Evolutionary conservation across 1,140 invertebrate genomes (phyloP).

Genomic region (Euwallacea similis): DNA sequence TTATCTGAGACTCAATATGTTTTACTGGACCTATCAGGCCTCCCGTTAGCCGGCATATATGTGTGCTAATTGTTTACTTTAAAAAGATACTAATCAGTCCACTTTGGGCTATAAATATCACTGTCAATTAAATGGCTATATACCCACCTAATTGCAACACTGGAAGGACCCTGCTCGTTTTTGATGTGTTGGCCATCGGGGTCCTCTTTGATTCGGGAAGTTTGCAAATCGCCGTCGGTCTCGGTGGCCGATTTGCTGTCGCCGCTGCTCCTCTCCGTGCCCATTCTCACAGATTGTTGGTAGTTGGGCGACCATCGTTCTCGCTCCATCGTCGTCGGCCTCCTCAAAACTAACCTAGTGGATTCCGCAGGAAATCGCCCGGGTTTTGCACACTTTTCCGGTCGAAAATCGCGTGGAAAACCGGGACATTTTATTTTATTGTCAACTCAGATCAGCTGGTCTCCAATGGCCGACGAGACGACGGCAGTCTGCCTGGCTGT

Average conservation of each 20-base stretch:
- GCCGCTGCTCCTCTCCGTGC: slow-evolving; percentile 45
- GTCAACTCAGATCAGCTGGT: slow-evolving; percentile 53
- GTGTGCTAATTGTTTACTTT: slow-evolving; percentile 33
- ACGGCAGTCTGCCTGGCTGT: slow-evolving; percentile 31
- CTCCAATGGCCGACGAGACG: slow-evolving; percentile 47
- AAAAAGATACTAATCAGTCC: slow-evolving; percentile 34
- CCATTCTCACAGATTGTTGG: slow-evolving; percentile 47
- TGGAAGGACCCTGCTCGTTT: slow-evolving; percentile 26
- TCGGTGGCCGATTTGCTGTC: slow-evolving; percentile 34
- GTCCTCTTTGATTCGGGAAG: slow-evolving; percentile 37
- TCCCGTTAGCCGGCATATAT: not conserved
- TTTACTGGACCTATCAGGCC: not conserved
- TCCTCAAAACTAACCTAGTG: slow-evolving; percentile 35
- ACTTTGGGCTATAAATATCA: slow-evolving; percentile 38
- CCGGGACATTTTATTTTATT: slow-evolving; percentile 53
- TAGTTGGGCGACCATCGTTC: slow-evolving; percentile 48
- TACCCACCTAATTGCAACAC: slow-evolving; percentile 39
- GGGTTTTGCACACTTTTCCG: slow-evolving; percentile 47
- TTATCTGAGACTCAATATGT: too few relatives aligned
- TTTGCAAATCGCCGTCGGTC: slow-evolving; percentile 36
- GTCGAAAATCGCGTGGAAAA: slow-evolving; percentile 42
- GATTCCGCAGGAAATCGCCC: slow-evolving; percentile 39
- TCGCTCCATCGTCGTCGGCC: slow-evolving; percentile 46
- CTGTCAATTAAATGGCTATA: slow-evolving; percentile 35
- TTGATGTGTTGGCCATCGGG: slow-evolving; percentile 30